Evolutionary conservation across 2,888 invertebrate genomes (phyloP), one percentile per base, ranked within the genome.

Genomic region (Spodoptera exigua): DNA sequence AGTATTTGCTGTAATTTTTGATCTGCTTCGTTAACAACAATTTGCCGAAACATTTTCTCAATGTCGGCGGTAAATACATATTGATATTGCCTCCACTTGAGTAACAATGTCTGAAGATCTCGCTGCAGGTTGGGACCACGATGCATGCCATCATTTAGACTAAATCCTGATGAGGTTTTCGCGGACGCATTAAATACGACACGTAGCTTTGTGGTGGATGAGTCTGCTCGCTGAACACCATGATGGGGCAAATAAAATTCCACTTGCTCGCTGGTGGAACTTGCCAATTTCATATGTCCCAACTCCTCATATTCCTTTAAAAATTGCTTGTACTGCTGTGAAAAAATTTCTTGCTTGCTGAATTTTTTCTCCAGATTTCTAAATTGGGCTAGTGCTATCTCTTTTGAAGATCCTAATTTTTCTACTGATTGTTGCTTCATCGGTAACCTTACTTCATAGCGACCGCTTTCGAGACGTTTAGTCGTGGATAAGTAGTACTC

Each of bases 131-230:
- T 59, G 17, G 21, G 59, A 1, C 37, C 59, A 40, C 16, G 55
- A n/a, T 55, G 46, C 55, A 39, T 46, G 10, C 49, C 1, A 21
- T 61, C 61, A 18, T 55, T 61, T 0, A 49, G 40, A 21, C 49
- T 45, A 5, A 12, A 10, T 10, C 21, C 21, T 0, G 35, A 14
- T 0, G 46, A n/a, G 9, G 57, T 40, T 21, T 40, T 45, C 11
- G 32, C 13, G 10, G 46, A 52, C 11, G 51, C 52, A 5, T 58
- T 58, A 5, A 40, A 52, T 11, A 58, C 58, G 0, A 51, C 57
- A 0, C 41, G 35, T 1, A 41, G 21, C 12, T 34, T 35, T 7
- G 47, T 55, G 2, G 53, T 54, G 2, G 17, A 11, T 3, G 37
- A 37, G 1, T 37, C 37, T 13, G 37, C 37, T 37, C 37, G 10